Evolutionary conservation across 2,888 invertebrate genomes (phyloP).

Genomic region (Baccha elongata): DNA sequence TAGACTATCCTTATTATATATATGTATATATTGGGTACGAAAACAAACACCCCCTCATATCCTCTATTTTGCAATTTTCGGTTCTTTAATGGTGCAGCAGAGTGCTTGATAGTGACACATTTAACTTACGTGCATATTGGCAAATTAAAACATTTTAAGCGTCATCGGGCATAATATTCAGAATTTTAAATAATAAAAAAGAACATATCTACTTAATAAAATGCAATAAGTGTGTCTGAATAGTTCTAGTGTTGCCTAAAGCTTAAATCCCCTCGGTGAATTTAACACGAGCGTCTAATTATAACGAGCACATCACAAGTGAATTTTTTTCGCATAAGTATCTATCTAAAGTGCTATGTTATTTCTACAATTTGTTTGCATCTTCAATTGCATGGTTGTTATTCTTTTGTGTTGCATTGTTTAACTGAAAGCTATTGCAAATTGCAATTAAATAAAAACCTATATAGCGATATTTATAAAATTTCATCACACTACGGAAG

Average conservation of each 20-base stretch:
- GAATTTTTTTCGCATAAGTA: background rate
- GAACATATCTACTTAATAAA: conserved; percentile 17
- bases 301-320: conserved; percentile 48
- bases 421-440: conserved; percentile 27
- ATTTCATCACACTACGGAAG: background rate
- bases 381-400: conserved; percentile 50
- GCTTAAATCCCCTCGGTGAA: conserved; percentile 55
- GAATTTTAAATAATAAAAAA: conserved; percentile 12
- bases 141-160: conserved; percentile 33
- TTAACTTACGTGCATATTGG: conserved; percentile 6
- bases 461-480: background rate
- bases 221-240: conserved; percentile 55
- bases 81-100: conserved; percentile 4
- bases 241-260: conserved; percentile 41
- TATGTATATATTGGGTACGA: conserved; percentile 16
- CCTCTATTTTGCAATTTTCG: background rate
- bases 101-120: conserved; percentile 22
- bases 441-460: conserved; percentile 36
- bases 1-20: background rate
- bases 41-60: conserved; percentile 34
- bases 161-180: background rate
- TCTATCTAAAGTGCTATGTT: conserved; percentile 28
- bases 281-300: conserved; percentile 67
- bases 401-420: conserved; percentile 44
- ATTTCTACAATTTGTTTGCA: conserved; percentile 32